Evolutionary conservation across 1,140 invertebrate genomes (phyloP).

Genomic region (Coptotermes formosanus): DNA sequence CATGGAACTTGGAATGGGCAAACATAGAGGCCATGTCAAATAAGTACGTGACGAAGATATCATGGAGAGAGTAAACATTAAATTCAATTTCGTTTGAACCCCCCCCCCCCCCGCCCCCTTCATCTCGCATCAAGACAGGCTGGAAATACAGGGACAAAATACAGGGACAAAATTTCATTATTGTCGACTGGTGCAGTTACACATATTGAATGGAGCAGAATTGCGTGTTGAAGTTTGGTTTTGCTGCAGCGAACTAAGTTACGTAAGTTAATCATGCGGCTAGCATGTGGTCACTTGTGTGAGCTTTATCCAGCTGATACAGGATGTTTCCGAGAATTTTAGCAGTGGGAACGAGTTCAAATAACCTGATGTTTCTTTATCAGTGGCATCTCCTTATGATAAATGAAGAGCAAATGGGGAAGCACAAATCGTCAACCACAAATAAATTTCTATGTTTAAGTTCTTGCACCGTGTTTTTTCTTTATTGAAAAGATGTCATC

Average conservation of each 20-base stretch:
- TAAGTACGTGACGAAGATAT: neutral
- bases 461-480: no score
- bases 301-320: neutral
- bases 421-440: no score
- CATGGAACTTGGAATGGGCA: neutral
- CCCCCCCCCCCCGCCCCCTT: neutral
- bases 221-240: neutral
- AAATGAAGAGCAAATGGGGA: no score
- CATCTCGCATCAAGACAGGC: neutral
- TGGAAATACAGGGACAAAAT: neutral
- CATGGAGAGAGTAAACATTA: neutral
- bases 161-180: conserved; percentile 5
- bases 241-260: neutral
- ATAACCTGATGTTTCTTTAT: no score
- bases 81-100: neutral
- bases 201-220: neutral
- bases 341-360: no score
- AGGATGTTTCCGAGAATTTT: neutral
- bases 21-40: neutral
- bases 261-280: neutral
- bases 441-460: no score
- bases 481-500: no score
- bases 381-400: no score
- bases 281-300: neutral
- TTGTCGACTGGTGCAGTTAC: neutral